A percentile compares a stretch with the other conserved stretches of the same genome.
Evolutionary conservation across 1,140 invertebrate genomes (phyloP).

Genomic region (Drosophila sulfurigaster): DNA sequence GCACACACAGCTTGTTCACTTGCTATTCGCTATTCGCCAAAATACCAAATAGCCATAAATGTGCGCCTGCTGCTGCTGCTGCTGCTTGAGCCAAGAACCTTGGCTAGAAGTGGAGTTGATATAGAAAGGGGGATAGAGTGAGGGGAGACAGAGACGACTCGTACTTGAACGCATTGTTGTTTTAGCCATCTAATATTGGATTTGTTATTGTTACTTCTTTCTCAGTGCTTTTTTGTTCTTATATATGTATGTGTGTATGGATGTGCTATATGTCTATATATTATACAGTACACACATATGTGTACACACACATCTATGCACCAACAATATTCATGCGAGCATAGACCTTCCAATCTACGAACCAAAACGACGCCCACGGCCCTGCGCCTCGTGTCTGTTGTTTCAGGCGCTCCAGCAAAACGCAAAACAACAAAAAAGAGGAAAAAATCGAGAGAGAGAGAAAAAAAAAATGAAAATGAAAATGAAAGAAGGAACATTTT

Average conservation of each 20-base stretch:
- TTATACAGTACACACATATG: slow-evolving; percentile 25
- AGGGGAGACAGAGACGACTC: slow-evolving; percentile 6
- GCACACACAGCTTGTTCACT: slow-evolving; percentile 44
- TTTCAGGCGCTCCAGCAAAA: slow-evolving; percentile 51
- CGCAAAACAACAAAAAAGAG: not conserved
- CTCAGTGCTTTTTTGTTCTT: slow-evolving; percentile 36
- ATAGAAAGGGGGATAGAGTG: too few relatives aligned
- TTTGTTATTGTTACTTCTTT: slow-evolving; percentile 76
- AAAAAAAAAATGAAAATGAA: slow-evolving; percentile 12
- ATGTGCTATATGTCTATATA: slow-evolving; percentile 32
- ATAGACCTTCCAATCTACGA: slow-evolving; percentile 24
- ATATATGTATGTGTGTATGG: slow-evolving; percentile 9
- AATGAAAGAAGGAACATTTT: slow-evolving; percentile 11
- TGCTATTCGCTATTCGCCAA: slow-evolving; percentile 27
- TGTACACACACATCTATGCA: slow-evolving; percentile 41
- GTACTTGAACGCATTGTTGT: slow-evolving; percentile 69
- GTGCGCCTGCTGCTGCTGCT: slow-evolving; percentile 37
- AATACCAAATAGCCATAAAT: slow-evolving; percentile 70
- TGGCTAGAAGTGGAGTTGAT: slow-evolving; percentile 8
- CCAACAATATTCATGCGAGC: slow-evolving; percentile 74
- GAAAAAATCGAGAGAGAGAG: too few relatives aligned
- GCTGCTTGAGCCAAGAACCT: slow-evolving; percentile 11
- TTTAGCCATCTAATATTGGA: slow-evolving; percentile 77
- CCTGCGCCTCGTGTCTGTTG: slow-evolving; percentile 66
- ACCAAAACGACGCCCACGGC: slow-evolving; percentile 43